Evolutionary conservation across 2,113 vertebrate genomes (phyloP).

Genomic region (Marmota monax): DNA sequence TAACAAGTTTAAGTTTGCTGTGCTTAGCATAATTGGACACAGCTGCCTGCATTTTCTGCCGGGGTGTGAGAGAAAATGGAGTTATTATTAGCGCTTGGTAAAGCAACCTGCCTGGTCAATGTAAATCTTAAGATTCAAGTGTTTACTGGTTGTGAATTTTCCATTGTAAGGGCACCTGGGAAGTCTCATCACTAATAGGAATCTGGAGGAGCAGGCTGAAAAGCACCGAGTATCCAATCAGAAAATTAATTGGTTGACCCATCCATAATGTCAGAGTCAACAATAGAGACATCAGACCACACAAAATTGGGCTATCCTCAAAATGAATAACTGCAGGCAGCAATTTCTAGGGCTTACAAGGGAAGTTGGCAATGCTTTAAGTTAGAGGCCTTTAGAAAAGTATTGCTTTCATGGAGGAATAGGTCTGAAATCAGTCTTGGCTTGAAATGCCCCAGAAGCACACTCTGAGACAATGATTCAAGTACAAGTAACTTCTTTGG

Average conservation of each 20-base stretch:
- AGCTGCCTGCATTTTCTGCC: slow-evolving; percentile 77
- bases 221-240: slow-evolving; percentile 57
- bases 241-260: slow-evolving; percentile 71
- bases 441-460: background rate
- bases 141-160: slow-evolving; percentile 79
- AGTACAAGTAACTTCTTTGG: background rate
- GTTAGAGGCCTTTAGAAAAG: background rate
- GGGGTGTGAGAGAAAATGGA: slow-evolving; percentile 73
- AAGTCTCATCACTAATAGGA: slow-evolving; percentile 64
- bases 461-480: background rate
- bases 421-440: slow-evolving; percentile 14
- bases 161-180: slow-evolving; percentile 63
- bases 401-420: background rate
- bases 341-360: background rate
- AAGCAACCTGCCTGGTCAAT: slow-evolving; percentile 76
- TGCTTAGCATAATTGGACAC: slow-evolving; percentile 82
- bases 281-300: slow-evolving; percentile 39
- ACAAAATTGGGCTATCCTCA: slow-evolving; percentile 38
- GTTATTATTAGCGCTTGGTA: slow-evolving; percentile 79
- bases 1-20: slow-evolving; percentile 83
- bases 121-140: slow-evolving; percentile 79
- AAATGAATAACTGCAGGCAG: slow-evolving; percentile 57
- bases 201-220: slow-evolving; percentile 32
- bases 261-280: slow-evolving; percentile 49
- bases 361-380: background rate